These are phyloP conservation scores for Eurosta solidaginis DNA, from an alignment of 1,140 invertebrate genomes.

Conservation along the genomic window DNA sequence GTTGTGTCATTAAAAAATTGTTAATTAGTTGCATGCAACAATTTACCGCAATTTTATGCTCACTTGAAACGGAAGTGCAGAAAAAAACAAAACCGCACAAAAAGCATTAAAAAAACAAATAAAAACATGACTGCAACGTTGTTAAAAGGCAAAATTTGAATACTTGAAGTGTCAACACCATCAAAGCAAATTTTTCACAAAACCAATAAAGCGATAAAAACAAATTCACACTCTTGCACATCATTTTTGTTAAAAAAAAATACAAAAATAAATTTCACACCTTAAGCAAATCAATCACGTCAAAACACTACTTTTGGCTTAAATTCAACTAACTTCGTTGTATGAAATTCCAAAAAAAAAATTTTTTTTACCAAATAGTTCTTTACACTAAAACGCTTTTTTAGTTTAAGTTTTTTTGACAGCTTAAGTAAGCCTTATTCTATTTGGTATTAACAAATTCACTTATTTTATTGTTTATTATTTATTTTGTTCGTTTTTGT, in stretches of 20 bases:
- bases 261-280: no score
- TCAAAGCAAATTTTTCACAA: no score
- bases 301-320: no score
- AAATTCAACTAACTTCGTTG: no score
- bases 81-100: neutral
- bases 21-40: slow-evolving; percentile 19
- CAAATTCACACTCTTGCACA: no score
- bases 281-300: no score
- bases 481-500: neutral
- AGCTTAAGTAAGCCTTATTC: neutral
- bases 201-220: no score
- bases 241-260: no score
- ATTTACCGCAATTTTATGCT: slow-evolving; percentile 22
- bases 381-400: neutral
- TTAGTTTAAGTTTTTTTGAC: neutral
- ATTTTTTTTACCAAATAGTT: neutral
- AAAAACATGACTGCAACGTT: neutral
- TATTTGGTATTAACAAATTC: neutral
- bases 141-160: neutral
- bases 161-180: no score
- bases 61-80: slow-evolving; percentile 8
- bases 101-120: neutral
- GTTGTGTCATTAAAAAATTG: slow-evolving; percentile 13
- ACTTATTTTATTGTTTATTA: neutral
- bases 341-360: no score